Evolutionary conservation across 1,140 invertebrate genomes (phyloP).

Genomic region (Pseudomyrmex sp.): DNA sequence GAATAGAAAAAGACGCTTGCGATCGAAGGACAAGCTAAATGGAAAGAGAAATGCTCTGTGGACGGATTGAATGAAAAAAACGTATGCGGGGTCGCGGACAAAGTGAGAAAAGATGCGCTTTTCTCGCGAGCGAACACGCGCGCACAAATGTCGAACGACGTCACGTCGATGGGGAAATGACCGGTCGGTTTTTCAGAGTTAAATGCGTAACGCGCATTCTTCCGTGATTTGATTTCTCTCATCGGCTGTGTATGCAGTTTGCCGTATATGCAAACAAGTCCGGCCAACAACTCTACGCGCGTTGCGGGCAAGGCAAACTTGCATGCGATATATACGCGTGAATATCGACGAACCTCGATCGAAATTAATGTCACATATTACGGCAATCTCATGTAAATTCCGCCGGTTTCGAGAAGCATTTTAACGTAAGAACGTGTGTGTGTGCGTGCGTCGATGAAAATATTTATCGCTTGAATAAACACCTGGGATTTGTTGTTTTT

Average conservation of each 20-base stretch:
- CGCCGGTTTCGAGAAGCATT: background rate
- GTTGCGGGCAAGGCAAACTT: background rate
- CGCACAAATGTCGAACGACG: background rate
- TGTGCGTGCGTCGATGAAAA: background rate
- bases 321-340: background rate
- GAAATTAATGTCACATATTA: slow-evolving; percentile 4
- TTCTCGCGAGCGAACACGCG: slow-evolving; percentile 23
- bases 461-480: too few relatives aligned
- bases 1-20: too few relatives aligned
- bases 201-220: slow-evolving; percentile 18
- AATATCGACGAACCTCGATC: slow-evolving; percentile 28
- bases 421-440: background rate
- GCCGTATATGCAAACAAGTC: slow-evolving; percentile 8
- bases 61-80: background rate
- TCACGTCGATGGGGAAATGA: slow-evolving; percentile 7
- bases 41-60: too few relatives aligned
- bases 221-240: slow-evolving; percentile 21
- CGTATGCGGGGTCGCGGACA: slow-evolving; percentile 26
- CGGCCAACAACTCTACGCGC: slow-evolving; percentile 21
- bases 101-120: background rate
- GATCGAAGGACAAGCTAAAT: too few relatives aligned
- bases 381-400: background rate
- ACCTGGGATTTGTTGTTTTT: too few relatives aligned
- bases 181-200: slow-evolving; percentile 22
- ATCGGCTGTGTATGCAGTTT: slow-evolving; percentile 17